Percentiles rank a stretch among this genome's conserved stretches.
Conservation (phyloP, 2,797 vertebrate species). For the Dromococcyx pavoninus region DNA sequence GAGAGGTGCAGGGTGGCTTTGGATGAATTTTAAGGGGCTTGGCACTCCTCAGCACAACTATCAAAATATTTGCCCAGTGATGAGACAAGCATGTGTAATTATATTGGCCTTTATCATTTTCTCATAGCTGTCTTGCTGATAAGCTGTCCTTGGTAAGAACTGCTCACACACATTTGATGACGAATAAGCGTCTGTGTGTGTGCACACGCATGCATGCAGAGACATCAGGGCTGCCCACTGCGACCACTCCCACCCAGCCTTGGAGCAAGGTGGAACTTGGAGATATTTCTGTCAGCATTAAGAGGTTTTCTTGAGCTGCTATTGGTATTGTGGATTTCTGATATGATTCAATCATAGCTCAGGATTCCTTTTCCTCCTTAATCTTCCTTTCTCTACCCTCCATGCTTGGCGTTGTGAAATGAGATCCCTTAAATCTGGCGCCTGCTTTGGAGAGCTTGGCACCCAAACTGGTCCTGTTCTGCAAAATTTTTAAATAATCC, state of each 20-base stretch:
- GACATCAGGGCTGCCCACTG: background rate
- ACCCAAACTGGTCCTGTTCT: background rate
- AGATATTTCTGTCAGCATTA: background rate
- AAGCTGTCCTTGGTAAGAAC: background rate
- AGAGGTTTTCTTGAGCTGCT: background rate
- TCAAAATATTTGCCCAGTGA: background rate
- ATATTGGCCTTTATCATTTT: background rate
- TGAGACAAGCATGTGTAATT: conserved; percentile 20
- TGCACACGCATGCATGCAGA: accelerated
- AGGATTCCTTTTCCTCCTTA: background rate
- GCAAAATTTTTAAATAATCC: background rate
- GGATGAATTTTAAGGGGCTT: background rate
- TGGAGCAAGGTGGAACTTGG: accelerated
- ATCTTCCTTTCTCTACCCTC: background rate
- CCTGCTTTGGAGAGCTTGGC: background rate
- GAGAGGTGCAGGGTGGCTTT: background rate
- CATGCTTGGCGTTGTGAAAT: background rate
- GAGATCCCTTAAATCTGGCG: background rate
- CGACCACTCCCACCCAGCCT: background rate
- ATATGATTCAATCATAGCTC: background rate
- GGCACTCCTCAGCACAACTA: background rate
- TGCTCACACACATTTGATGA: background rate
- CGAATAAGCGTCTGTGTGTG: accelerated
- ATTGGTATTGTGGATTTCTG: background rate
- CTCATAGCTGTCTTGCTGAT: conserved; percentile 9